Evolutionary conservation across 2,113 vertebrate species (phyloP).

Genomic region (Sigmodon hispidus): DNA sequence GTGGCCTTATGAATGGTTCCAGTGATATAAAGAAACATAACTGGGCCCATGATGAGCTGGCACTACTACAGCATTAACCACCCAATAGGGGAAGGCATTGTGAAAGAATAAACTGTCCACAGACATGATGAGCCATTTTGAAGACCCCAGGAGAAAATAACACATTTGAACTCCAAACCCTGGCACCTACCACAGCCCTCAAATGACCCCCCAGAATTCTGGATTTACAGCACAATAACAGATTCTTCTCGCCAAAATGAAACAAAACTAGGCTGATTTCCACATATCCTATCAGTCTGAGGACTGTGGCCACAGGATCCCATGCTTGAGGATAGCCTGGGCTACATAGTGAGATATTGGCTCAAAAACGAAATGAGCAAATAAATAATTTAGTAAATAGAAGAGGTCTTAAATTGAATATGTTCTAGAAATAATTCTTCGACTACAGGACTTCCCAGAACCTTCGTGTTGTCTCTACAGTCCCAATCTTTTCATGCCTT

Average conservation of each 20-base stretch:
- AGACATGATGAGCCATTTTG: not conserved
- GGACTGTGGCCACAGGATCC: not conserved
- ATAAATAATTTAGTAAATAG: not conserved
- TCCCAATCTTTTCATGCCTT: not conserved
- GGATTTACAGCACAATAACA: not conserved
- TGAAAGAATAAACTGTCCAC: not conserved
- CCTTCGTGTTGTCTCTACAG: not conserved
- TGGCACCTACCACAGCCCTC: not conserved
- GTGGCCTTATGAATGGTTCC: not conserved
- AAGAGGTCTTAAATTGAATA: no score
- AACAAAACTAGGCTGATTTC: not conserved
- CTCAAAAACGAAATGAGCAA: not conserved
- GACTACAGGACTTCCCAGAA: rapidly evolving
- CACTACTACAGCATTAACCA: rapidly evolving
- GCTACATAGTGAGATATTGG: not conserved
- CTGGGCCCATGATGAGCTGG: not conserved
- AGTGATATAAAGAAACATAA: not conserved
- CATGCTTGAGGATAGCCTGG: not conserved
- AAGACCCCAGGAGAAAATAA: not conserved
- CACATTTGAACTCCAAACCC: not conserved
- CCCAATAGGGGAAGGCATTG: not conserved
- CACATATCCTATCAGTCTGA: not conserved
- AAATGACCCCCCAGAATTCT: rapidly evolving
- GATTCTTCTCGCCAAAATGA: no score
- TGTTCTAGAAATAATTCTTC: not conserved